These are phyloP conservation scores for Tachystola acroxantha DNA, from an alignment of 2,888 invertebrate genomes.

Conservation along the genomic window DNA sequence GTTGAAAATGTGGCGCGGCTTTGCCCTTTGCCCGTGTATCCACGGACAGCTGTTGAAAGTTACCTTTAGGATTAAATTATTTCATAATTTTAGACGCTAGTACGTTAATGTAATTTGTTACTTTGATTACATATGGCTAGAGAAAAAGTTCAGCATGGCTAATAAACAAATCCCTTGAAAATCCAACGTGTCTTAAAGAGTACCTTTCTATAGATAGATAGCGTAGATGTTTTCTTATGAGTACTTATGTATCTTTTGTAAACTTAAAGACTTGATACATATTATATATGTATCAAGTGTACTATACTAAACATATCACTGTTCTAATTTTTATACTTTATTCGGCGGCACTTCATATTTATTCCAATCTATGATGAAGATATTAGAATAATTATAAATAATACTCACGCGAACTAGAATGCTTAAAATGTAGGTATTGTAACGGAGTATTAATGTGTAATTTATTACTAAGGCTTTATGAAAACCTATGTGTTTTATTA, in stretches of 20 bases:
- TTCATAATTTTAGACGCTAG: constrained; percentile 65
- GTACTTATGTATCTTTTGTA: constrained; percentile 19
- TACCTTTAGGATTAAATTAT: constrained; percentile 74
- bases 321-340: constrained; percentile 18
- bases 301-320: constrained; percentile 40
- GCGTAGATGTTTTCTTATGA: constrained; percentile 35
- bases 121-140: constrained; percentile 50
- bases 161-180: constrained; percentile 36
- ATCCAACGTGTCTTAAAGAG: constrained; percentile 69
- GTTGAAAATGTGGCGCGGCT: constrained; percentile 19
- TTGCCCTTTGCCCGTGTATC: constrained; percentile 4
- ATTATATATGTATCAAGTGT: constrained; percentile 43
- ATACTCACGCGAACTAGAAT: background rate
- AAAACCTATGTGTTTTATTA: background rate
- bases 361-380: constrained; percentile 12
- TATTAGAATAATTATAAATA: background rate
- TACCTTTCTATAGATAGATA: constrained; percentile 68
- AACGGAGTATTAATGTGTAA: background rate
- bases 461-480: constrained; percentile 12
- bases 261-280: constrained; percentile 32
- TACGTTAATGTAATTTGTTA: constrained; percentile 64
- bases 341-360: constrained; percentile 23
- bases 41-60: constrained; percentile 50
- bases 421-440: background rate
- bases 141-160: constrained; percentile 72